Conservation (phyloP, 2,888 invertebrate species). For the Torymus auratus region DNA sequence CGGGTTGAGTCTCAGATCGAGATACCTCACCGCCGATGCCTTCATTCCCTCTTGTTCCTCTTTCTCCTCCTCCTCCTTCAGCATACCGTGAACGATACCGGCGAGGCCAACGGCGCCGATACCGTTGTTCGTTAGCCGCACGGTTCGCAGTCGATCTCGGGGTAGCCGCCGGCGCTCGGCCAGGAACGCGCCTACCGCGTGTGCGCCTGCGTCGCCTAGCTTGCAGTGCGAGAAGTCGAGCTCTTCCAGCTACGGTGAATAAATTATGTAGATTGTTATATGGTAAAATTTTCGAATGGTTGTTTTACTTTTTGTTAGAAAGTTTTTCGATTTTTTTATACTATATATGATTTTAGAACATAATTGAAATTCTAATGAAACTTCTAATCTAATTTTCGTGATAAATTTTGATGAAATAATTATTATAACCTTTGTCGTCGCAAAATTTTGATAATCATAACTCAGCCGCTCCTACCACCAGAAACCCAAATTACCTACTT, state of each 20-base stretch:
- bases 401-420: too few relatives aligned
- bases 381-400: too few relatives aligned
- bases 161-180: slow-evolving; percentile 42
- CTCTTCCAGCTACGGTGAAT: slow-evolving; percentile 77
- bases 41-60: not conserved
- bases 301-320: not conserved
- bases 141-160: slow-evolving; percentile 75
- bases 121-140: slow-evolving; percentile 80
- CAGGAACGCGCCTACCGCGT: slow-evolving; percentile 79
- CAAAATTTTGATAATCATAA: too few relatives aligned
- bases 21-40: slow-evolving; percentile 35
- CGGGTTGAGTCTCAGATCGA: slow-evolving; percentile 82
- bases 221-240: slow-evolving; percentile 83
- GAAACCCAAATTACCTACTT: too few relatives aligned
- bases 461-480: too few relatives aligned
- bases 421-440: too few relatives aligned
- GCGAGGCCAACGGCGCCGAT: slow-evolving; percentile 79
- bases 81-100: slow-evolving; percentile 79
- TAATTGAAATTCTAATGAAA: too few relatives aligned
- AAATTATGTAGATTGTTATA: too few relatives aligned
- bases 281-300: not conserved
- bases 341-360: too few relatives aligned
- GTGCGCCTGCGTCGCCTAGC: slow-evolving; percentile 81
- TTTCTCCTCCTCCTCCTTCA: slow-evolving; percentile 76
- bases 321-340: not conserved